Base-by-base conservation (phyloP, 2,797 vertebrate species). In the Myotis pilosus region DNA sequence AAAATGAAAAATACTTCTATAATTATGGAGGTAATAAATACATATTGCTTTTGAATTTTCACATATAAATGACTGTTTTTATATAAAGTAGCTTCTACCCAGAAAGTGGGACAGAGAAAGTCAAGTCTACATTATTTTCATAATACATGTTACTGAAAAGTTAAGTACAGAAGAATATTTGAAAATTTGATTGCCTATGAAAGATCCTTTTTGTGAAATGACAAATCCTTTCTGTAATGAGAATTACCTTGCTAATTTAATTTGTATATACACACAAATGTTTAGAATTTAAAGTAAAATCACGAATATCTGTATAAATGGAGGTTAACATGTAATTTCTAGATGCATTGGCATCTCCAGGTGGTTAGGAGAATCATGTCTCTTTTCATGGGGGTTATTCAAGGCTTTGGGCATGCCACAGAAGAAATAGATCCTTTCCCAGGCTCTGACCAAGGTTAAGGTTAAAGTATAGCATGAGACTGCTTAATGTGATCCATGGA, bases 211-310 rank as follows among this genome's bases (percentile, higher is more conserved):
- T 38, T 74, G 78, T 49, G 15, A 91, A 74, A 38, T 38, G 38
- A 62, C 8, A 82, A 49, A 87, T 28, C n/a, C n/a, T 95, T 87
- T 89, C 53, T 49, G 36, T 66, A 88, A 10, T 53, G 6, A 55
- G 71, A 88, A n/a, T 84, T 74, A 33, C 25, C 8, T 87, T 60
- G 12, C 6, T 41, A 92, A 85, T 89, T 91, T 87, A 94, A 93
- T 55, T 95, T 89, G 33, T 44, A 23, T 88, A 28, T 0, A 76
- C 19, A 60, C 8, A 55, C 2, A 68, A 1, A 22, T 74, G 30
- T 69, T 91, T 86, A 82, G 44, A 94, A 86, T 72, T 83, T 74
- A 78, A 68, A 94, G 30, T 62, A 78, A 79, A 82, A 68, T 33
- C 44, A 80, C 23, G 6, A 88, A 72, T 76, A 66, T 53, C 69